These are phyloP conservation scores for Amitus sp. DNA, from an alignment of 2,888 invertebrate species.

Conservation along the genomic window DNA sequence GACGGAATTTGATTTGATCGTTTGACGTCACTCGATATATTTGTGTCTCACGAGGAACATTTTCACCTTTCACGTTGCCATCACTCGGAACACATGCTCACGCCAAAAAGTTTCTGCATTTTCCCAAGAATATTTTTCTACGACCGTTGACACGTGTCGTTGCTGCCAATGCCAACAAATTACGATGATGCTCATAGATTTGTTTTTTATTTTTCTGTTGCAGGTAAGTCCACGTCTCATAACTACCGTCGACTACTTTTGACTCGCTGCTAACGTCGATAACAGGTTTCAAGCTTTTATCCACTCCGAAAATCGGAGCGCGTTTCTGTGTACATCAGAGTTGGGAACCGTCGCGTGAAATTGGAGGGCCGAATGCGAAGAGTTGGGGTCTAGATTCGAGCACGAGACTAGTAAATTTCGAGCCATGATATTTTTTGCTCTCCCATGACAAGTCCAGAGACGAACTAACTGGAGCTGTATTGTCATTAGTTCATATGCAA, in stretches of 20 bases:
- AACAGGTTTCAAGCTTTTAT: slow-evolving; percentile 6
- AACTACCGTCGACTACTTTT: slow-evolving; percentile 22
- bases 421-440: no score
- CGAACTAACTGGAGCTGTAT: no score
- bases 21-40: slow-evolving; percentile 23
- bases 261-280: slow-evolving; percentile 23
- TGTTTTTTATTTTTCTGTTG: slow-evolving; percentile 41
- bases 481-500: no score
- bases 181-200: slow-evolving; percentile 37
- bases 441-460: no score
- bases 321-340: no score
- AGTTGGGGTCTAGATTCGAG: no score
- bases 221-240: slow-evolving; percentile 43
- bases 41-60: slow-evolving; percentile 29
- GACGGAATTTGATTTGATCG: no score
- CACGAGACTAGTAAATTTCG: no score
- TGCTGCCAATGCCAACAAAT: slow-evolving; percentile 35
- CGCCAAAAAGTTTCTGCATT: slow-evolving; percentile 43
- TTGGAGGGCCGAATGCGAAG: no score
- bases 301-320: background rate
- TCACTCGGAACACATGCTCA: slow-evolving; percentile 45
- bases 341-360: no score
- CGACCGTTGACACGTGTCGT: slow-evolving; percentile 40
- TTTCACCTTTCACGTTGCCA: slow-evolving; percentile 36
- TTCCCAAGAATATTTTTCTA: slow-evolving; percentile 46